Conservation (phyloP, 2,888 invertebrate species). For the Morpho helenor region DNA sequence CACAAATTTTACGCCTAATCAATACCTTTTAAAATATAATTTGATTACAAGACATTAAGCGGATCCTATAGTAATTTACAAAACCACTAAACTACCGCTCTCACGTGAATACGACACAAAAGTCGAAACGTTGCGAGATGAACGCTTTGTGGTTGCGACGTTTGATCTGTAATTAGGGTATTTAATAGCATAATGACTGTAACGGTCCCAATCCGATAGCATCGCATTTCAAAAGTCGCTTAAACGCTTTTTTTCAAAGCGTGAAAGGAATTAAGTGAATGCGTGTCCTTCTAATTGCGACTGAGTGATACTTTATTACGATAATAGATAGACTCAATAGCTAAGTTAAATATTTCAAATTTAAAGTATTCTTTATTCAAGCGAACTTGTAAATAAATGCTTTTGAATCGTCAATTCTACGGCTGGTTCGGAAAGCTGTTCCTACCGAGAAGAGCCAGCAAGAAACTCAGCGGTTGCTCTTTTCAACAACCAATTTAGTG, state of each 20-base stretch:
- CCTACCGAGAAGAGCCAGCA: no score
- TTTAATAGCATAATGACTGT: constrained; percentile 66
- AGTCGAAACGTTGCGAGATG: constrained; percentile 59
- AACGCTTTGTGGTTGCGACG: constrained; percentile 67
- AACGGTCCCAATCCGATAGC: constrained; percentile 64
- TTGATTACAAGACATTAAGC: constrained; percentile 32
- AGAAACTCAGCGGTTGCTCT: no score
- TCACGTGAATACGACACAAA: constrained; percentile 60
- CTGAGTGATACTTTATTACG: constrained; percentile 35
- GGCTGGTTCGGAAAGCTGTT: no score
- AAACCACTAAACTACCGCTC: constrained; percentile 57
- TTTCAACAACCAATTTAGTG: no score
- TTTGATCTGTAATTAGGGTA: constrained; percentile 74
- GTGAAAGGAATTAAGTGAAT: constrained; percentile 42
- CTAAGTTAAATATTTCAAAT: background rate
- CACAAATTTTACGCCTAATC: constrained; percentile 11
- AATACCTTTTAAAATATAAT: constrained; percentile 6
- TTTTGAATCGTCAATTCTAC: no score
- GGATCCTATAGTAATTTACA: constrained; percentile 53
- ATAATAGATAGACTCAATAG: constrained; percentile 24
- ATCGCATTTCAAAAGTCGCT: constrained; percentile 53
- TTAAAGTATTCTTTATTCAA: no score
- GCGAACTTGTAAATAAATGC: no score
- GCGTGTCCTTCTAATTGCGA: constrained; percentile 44
- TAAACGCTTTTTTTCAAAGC: constrained; percentile 46